These are phyloP conservation scores for Pseudorhombus dupliciocellatus DNA, from an alignment of 2,113 vertebrate species.

Conservation along the genomic window DNA sequence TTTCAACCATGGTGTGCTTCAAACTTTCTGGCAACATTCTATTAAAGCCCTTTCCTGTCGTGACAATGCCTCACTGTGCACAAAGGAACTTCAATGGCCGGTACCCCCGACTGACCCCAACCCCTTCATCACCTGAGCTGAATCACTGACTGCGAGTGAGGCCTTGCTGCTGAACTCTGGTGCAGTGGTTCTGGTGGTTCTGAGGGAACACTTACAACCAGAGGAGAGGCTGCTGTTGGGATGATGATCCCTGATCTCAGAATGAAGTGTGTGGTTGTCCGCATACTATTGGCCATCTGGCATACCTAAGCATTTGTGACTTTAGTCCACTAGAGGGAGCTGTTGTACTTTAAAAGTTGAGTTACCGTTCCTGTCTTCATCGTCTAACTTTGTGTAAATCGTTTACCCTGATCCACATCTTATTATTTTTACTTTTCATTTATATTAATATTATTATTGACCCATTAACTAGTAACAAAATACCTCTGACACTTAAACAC, in stretches of 20 bases:
- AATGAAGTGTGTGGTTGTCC: background rate
- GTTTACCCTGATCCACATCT: too few species aligned
- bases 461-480: background rate
- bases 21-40: background rate
- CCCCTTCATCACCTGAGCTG: background rate
- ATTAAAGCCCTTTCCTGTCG: background rate
- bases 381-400: too few species aligned
- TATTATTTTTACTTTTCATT: too few species aligned
- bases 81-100: background rate
- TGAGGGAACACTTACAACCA: background rate
- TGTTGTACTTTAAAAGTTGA: conserved; percentile 27
- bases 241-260: background rate
- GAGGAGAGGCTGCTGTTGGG: background rate
- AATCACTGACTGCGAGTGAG: background rate
- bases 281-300: background rate
- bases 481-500: background rate
- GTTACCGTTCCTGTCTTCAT: background rate
- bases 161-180: background rate
- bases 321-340: conserved; percentile 35
- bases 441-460: background rate
- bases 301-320: background rate
- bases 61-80: background rate
- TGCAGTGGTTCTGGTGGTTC: too few species aligned
- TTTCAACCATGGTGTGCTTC: background rate
- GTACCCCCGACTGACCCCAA: background rate